Percentiles rank a stretch among this genome's conserved stretches.
These are phyloP conservation scores for Craniophora ligustri DNA, from an alignment of 2,888 invertebrate species.

Conservation along the genomic window DNA sequence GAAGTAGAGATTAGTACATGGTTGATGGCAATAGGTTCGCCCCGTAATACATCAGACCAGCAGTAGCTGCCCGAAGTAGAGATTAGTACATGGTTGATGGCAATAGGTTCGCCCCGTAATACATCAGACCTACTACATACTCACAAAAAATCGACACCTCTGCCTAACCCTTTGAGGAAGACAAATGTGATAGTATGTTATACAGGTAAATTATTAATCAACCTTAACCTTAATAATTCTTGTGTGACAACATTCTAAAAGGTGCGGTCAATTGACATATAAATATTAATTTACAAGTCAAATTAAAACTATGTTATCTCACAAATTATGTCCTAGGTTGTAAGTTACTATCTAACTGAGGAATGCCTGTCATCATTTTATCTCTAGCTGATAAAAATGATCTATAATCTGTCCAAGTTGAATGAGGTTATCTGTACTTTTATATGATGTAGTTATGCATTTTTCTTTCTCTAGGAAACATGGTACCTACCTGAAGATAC, in stretches of 20 bases:
- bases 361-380: neutral
- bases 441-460: neutral
- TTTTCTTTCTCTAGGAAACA: neutral
- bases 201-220: too few species aligned
- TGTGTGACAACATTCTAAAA: neutral
- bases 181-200: too few species aligned
- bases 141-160: too few species aligned
- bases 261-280: neutral
- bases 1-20: too few species aligned
- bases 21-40: too few species aligned
- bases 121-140: too few species aligned
- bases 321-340: neutral
- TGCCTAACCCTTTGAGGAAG: too few species aligned
- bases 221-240: neutral
- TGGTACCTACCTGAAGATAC: too few species aligned
- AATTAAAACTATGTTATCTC: neutral
- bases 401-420: neutral
- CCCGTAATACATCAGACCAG: too few species aligned
- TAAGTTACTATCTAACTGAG: neutral
- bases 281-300: neutral
- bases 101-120: too few species aligned
- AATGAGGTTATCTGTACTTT: conserved; percentile 5
- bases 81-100: too few species aligned
- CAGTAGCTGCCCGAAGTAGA: too few species aligned
- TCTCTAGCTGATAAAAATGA: conserved; percentile 1